Evolutionary conservation across 2,113 vertebrate species (phyloP).

Genomic region (Phalacrocorax aristotelis): DNA sequence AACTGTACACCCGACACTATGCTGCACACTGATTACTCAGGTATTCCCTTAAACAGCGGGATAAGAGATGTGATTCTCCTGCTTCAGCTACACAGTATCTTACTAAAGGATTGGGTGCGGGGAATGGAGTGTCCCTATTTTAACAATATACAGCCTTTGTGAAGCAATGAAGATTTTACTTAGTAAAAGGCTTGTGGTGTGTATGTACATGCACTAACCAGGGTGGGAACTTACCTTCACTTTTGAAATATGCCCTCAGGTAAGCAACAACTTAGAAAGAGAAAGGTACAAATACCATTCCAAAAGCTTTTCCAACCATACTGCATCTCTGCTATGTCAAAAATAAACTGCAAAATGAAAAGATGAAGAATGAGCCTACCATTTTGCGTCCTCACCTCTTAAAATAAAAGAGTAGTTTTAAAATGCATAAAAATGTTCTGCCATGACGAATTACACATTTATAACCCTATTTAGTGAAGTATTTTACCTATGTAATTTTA

Average conservation of each 20-base stretch:
- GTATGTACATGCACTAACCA: not conserved
- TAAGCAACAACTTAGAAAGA: not conserved
- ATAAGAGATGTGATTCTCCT: not conserved
- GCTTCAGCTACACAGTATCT: not conserved
- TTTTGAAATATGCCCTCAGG: not conserved
- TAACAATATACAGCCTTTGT: not conserved
- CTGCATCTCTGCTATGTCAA: conserved; percentile 26
- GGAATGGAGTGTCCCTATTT: not conserved
- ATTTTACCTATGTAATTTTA: conserved; percentile 81
- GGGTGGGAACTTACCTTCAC: not conserved
- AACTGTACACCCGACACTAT: not conserved
- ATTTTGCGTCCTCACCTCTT: conserved; percentile 63
- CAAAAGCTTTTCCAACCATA: conserved; percentile 17
- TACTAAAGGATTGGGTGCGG: not conserved
- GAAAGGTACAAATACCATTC: conserved; percentile 42
- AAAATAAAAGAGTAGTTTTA: conserved; percentile 76
- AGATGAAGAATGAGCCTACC: conserved; percentile 64
- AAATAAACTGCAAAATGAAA: conserved; percentile 45
- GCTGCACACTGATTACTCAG: not conserved
- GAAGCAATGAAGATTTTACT: not conserved
- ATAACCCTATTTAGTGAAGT: conserved; percentile 77
- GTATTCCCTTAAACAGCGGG: not conserved
- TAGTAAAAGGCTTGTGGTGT: not conserved
- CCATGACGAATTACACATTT: conserved; percentile 78
- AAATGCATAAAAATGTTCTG: conserved; percentile 73